A percentile compares a stretch with the other conserved stretches of the same genome.
These are phyloP conservation scores for Blennius ocellaris DNA, from an alignment of 2,113 vertebrate species.

Conservation along the genomic window DNA sequence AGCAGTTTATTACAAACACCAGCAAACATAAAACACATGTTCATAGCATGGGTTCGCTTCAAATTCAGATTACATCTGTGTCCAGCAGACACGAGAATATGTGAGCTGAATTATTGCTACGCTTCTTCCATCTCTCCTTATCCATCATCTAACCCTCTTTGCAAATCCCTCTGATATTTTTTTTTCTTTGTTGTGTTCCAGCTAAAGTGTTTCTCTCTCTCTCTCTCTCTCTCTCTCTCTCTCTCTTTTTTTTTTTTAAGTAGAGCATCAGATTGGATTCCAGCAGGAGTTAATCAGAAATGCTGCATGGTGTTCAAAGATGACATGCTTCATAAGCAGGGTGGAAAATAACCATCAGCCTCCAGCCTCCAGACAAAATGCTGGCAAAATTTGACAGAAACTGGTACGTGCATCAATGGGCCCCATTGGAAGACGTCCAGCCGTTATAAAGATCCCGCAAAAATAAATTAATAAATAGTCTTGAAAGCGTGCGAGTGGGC, in stretches of 20 bases:
- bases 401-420: constrained; percentile 3
- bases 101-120: neutral
- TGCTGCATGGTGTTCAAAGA: constrained; percentile 37
- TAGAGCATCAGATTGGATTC: constrained; percentile 57
- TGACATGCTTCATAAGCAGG: constrained; percentile 42
- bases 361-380: constrained; percentile 27
- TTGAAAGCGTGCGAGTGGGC: neutral
- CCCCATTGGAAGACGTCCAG: neutral
- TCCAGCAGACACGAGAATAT: constrained; percentile 2
- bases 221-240: constrained; percentile 10
- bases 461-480: neutral
- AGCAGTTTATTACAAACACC: too few relatives aligned
- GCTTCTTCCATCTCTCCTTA: neutral
- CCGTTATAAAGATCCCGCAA: neutral
- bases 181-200: constrained; percentile 4
- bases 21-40: too few relatives aligned
- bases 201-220: neutral
- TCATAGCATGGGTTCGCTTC: neutral
- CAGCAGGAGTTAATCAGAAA: constrained; percentile 60
- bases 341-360: constrained; percentile 50
- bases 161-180: constrained; percentile 35
- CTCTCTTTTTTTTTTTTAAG: constrained; percentile 24
- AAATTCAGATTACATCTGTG: neutral
- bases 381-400: constrained; percentile 21
- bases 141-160: constrained; percentile 40